Evolutionary conservation across 2,113 vertebrate species (phyloP), one percentile per base, ranked within the genome.

Genomic region (Scomber japonicus): DNA sequence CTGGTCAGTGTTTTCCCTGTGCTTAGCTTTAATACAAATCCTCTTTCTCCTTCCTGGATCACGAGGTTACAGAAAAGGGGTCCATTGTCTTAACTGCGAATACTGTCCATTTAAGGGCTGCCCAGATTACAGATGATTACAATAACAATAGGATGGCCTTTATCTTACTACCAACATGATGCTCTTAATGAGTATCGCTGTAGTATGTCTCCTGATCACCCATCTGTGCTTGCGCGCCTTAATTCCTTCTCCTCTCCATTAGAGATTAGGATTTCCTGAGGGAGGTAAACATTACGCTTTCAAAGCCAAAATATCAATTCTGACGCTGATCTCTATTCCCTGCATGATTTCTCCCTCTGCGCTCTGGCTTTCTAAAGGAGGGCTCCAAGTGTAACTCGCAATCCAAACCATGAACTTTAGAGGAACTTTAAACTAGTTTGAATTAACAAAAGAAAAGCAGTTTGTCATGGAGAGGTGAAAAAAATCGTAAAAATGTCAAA

Each of bases 51-150:
- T 35, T 63, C 21, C 31, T 35, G 8, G 53, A 69, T 76, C 71
- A 65, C 3, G 55, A 57, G 72, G 56, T 85, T 53, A 76, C 1
- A 82, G 54, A 62, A 60, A 56, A 21, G 35, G 45, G 72, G n/a
- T 49, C 48, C 21, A 62, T 75, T 81, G 60, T 78, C 50, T 72
- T 64, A 60, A 74, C 44, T 70, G 61, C 48, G 56, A 53, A 57
- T 61, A 49, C 62, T 50, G 54, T 35, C 71, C 45, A 72, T 75
- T 78, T 83, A 86, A 89, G 49, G 59, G 45, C 62, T 75, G 31
- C 71, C 57, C 73, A 85, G 84, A 90, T 91, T 86, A 88, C 40
- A 80, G 24, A 80, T 78, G 79, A 91, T 84, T 84, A 91, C 64
- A 80, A 85, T 71, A 71, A 88, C 82, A 88, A 89, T 78, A 53